Evolutionary conservation across 1,140 invertebrate species (phyloP).

Genomic region (Drosophila miranda): DNA sequence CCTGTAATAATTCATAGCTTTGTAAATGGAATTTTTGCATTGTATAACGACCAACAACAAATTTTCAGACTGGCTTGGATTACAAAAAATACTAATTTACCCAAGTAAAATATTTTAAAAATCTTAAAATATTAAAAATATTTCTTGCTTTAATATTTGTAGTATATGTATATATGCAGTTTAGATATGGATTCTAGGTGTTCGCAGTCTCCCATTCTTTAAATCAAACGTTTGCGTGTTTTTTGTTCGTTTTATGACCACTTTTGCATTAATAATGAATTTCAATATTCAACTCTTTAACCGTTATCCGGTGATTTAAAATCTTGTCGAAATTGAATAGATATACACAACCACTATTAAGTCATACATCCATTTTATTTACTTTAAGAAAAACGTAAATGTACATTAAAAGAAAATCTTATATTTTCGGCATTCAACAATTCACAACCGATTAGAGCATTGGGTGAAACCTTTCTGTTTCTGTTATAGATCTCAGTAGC

Average conservation of each 20-base stretch:
- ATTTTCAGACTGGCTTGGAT: no score
- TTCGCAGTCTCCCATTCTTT: not conserved
- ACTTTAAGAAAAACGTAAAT: not conserved
- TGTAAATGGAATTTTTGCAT: no score
- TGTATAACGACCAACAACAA: no score
- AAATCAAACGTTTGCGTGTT: not conserved
- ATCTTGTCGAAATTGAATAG: not conserved
- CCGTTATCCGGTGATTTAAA: not conserved
- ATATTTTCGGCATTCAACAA: slow-evolving; percentile 23
- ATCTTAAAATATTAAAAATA: not conserved
- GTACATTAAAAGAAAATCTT: not conserved
- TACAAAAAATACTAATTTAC: not conserved
- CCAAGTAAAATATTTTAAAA: not conserved
- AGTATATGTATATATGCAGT: not conserved
- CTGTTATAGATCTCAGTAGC: slow-evolving; percentile 51
- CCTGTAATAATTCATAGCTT: no score
- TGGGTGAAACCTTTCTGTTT: slow-evolving; percentile 61
- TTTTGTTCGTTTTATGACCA: not conserved
- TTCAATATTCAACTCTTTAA: not conserved
- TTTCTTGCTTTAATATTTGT: not conserved
- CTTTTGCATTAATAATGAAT: slow-evolving; percentile 1
- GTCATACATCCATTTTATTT: slow-evolving; percentile 1
- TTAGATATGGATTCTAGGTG: not conserved
- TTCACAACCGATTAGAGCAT: slow-evolving; percentile 54
- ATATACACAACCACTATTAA: slow-evolving; percentile 3